Evolutionary conservation across 2,797 vertebrate species (phyloP).

Genomic region (Decapterus maruadsi): DNA sequence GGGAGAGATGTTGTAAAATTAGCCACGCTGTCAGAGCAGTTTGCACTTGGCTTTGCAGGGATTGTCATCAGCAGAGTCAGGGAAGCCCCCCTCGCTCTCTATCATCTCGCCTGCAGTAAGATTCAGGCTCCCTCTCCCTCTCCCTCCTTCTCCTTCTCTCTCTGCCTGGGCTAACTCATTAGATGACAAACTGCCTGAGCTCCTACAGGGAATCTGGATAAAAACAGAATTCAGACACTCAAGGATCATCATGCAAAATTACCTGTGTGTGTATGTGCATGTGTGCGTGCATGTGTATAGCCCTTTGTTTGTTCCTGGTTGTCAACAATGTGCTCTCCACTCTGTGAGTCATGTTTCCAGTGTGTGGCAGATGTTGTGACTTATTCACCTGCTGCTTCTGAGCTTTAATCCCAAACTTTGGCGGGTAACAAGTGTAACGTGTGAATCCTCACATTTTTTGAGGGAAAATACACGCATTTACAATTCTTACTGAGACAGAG

Average conservation of each 20-base stretch:
- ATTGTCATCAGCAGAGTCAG: conserved; percentile 88
- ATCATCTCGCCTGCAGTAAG: conserved; percentile 85
- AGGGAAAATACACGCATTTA: not conserved
- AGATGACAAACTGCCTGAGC: conserved; percentile 83
- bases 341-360: conserved; percentile 47
- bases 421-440: not conserved
- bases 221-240: conserved; percentile 59
- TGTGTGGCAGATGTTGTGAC: conserved; percentile 3
- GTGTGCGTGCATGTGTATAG: conserved; percentile 24
- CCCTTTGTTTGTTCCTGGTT: conserved; percentile 26
- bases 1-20: conserved; percentile 83
- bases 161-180: conserved; percentile 61
- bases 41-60: conserved; percentile 88
- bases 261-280: conserved; percentile 18
- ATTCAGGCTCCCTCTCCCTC: conserved; percentile 62
- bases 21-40: conserved; percentile 87
- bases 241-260: conserved; percentile 8
- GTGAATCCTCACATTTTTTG: not conserved
- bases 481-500: not conserved
- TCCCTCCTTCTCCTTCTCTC: conserved; percentile 7
- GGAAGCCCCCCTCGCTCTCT: conserved; percentile 81
- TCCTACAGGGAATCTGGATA: conserved; percentile 73
- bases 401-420: conserved; percentile 18
- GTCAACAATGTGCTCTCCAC: conserved; percentile 42
- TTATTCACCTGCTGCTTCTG: conserved; percentile 10